These are phyloP conservation scores for Chamaea fasciata DNA, from an alignment of 2,113 vertebrate genomes.

Conservation along the genomic window DNA sequence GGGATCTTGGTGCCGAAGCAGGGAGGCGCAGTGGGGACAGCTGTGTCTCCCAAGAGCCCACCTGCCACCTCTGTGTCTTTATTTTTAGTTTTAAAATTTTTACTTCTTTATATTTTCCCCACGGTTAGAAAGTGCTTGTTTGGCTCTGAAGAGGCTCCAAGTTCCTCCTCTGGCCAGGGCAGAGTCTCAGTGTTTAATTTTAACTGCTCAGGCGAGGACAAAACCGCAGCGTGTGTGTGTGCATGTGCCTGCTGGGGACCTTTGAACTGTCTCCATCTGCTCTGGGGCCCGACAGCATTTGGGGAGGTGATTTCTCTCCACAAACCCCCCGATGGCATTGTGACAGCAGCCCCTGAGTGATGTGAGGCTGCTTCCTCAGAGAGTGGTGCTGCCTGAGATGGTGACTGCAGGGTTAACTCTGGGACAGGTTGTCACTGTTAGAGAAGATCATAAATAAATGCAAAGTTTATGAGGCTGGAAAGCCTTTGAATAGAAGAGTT, in stretches of 20 bases:
- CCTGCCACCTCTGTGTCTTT: not conserved
- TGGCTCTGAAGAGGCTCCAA: not conserved
- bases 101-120: rapidly evolving
- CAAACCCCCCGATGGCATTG: not conserved
- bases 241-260: not conserved
- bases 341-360: not conserved
- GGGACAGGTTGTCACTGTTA: not conserved
- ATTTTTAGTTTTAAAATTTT: not conserved
- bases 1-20: rapidly evolving
- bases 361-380: not conserved
- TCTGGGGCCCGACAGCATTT: not conserved
- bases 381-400: not conserved
- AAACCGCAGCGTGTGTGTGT: not conserved
- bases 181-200: not conserved
- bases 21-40: not conserved
- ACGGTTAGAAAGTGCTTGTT: not conserved
- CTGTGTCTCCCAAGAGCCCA: not conserved
- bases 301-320: not conserved
- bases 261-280: constrained; percentile 37
- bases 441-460: not conserved
- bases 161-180: not conserved
- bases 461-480: not conserved
- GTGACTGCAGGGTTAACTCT: not conserved
- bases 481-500: not conserved
- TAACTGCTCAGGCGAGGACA: not conserved